Evolutionary conservation across 1,140 invertebrate genomes (phyloP), one percentile per base, ranked within the genome.

Genomic region (Heliothis virescens): DNA sequence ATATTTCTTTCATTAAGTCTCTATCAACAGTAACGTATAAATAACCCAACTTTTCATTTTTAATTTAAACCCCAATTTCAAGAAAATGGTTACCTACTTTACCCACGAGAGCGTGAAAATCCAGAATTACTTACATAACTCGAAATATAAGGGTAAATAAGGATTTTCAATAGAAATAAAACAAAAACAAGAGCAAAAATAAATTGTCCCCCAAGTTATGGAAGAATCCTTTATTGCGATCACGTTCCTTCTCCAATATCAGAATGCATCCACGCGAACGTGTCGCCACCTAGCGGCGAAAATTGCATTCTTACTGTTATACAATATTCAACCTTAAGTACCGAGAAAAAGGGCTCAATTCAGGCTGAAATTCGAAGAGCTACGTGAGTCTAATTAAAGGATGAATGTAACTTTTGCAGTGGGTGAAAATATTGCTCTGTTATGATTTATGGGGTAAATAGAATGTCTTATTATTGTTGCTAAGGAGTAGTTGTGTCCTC

Each of bases 181-280:
- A 71, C 15, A 15, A 41, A 52, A 69, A 48, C 50, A 18, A 69
- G 13, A 29, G 15, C 18, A 71, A 71, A 71, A 53, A 16, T 15
- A 63, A 63, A 16, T 47, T 15, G 3, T 71, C 12, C 18, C 12
- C 67, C 47, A 53, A 71, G 48, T 52, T 71, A 69, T 52, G 18
- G 48, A 13, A 52, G 50, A 71, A 26, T 26, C 21, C 12, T 50
- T 53, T 71, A 71, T 71, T 79, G 67, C 53, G 77, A 79, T 73
- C 79, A 73, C 79, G 79, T 65, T 10, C 9, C 79, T 2, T 3
- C 62, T 80, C 34, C 71, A 74, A 75, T 67, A 47, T 63, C 57
- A 48, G 62, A 69, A 78, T 78, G 71, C 60, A 80, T 69, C 34
- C 60, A 34, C 13, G 52, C 18, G 16, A 10, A 29, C 48, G 21